Percentiles rank a stretch among this genome's conserved stretches.
Evolutionary conservation across 2,888 invertebrate genomes (phyloP).

Genomic region (Empis livida): DNA sequence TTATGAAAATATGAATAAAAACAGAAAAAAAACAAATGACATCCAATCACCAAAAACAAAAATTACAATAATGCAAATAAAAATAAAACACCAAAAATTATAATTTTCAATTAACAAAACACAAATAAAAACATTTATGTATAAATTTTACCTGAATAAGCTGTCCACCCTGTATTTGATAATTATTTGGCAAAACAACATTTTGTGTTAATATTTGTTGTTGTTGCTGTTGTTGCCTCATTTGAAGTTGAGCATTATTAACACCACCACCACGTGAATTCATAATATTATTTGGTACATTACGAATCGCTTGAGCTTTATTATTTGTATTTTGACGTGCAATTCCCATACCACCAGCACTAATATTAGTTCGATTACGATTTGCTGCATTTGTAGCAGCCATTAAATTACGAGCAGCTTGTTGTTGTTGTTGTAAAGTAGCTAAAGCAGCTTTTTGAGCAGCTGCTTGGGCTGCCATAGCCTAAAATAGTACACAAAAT

Average conservation of each 20-base stretch:
- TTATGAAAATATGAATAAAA: neutral
- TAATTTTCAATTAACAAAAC: neutral
- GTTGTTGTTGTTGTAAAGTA: constrained; percentile 31
- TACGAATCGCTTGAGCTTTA: neutral
- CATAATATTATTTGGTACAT: no score
- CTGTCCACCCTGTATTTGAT: constrained; percentile 31
- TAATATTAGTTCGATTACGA: constrained; percentile 25
- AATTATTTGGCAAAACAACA: constrained; percentile 31
- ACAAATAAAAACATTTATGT: no score
- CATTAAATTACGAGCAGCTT: constrained; percentile 24
- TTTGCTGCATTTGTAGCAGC: constrained; percentile 29
- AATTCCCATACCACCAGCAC: constrained; percentile 15
- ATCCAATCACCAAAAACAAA: neutral
- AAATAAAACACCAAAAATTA: neutral
- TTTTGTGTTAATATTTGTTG: constrained; percentile 1
- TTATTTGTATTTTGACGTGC: neutral
- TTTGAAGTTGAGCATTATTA: constrained; percentile 19
- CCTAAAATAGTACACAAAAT: constrained; percentile 17
- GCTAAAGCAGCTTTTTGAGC: constrained; percentile 34
- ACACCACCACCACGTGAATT: constrained; percentile 15
- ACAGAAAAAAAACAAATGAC: neutral
- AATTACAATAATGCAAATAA: constrained; percentile 3
- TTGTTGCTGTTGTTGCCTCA: constrained; percentile 5
- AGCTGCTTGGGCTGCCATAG: constrained; percentile 36
- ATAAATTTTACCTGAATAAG: constrained; percentile 28